Evolutionary conservation across 2,113 vertebrate genomes (phyloP).

Genomic region (Psittacus erithacus): DNA sequence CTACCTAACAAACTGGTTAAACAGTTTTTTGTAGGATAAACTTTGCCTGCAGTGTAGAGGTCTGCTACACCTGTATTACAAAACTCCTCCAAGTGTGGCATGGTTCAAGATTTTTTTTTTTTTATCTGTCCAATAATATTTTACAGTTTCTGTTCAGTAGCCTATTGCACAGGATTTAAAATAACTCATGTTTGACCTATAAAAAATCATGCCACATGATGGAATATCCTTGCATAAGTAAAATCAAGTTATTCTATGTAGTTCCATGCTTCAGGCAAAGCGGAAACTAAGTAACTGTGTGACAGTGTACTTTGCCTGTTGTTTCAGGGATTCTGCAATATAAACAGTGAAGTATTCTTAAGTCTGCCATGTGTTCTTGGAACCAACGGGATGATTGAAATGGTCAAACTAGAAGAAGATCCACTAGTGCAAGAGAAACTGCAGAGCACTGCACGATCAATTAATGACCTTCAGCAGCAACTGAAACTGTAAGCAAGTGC

Average conservation of each 20-base stretch:
- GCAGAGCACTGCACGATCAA: slow-evolving; percentile 78
- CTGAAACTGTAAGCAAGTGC: slow-evolving; percentile 79
- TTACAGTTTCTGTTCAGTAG: not conserved
- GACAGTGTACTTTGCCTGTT: not conserved
- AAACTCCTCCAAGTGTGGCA: not conserved
- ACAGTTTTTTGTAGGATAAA: not conserved
- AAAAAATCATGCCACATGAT: not conserved
- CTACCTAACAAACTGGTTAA: not conserved
- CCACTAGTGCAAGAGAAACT: slow-evolving; percentile 79
- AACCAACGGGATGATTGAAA: slow-evolving; percentile 78
- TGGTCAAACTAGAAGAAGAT: slow-evolving; percentile 77
- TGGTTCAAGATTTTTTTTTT: not conserved
- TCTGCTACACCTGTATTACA: not conserved
- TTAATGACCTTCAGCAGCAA: slow-evolving; percentile 84
- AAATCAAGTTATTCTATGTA: not conserved
- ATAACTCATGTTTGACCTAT: not conserved
- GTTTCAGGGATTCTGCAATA: slow-evolving; percentile 83
- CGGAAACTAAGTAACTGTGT: not conserved
- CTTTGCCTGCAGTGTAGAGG: not conserved
- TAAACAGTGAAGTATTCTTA: slow-evolving; percentile 90
- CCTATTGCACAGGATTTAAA: not conserved
- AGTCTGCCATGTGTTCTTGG: slow-evolving; percentile 91
- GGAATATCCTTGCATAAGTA: not conserved
- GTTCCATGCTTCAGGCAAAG: not conserved
- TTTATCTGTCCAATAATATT: not conserved